Base-by-base conservation (phyloP, 1,140 invertebrate species). In the Eueides isabella region DNA sequence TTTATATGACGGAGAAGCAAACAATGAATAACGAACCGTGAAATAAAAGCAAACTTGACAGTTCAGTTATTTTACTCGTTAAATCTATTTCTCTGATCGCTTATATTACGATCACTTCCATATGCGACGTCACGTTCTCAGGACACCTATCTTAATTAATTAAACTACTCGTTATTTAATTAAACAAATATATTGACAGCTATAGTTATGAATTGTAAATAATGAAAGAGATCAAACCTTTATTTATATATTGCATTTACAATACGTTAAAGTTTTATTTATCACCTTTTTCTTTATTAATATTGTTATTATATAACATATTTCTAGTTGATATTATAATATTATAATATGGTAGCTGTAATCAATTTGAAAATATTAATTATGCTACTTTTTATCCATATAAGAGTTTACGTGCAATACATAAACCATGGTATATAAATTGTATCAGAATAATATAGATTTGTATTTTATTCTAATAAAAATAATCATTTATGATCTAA, bases 1-100 rank as follows among this genome's bases (percentile, higher is more conserved):
- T 81, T 85, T 85, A 84, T 84, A 84, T 80, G 77, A 76, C 76
- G 68, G 75, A 61, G 78, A 78, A 67, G 82, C 84, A 87, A 86
- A 87, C 84, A 85, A 82, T 81, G 82, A 80, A 81, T 83, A 88
- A 84, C 84, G 82, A 88, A 88, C 81, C 84, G 84, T 81, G 71
- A 84, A 86, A 86, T 82, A 78, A 84, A 83, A 81, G 80, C 78
- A 82, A 86, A 88, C 80, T 82, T 74, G 61, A 68, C 76, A 72
- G 75, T 83, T 79, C 30, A 77, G 77, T 76, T 79, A 67, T 78
- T 78, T 81, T 81, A 80, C 67, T 78, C 67, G 63, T 62, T 35
- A 67, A 66, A 30, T 26, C 48, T 55, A 23, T 55, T 55, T 55
- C 48, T 55, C 26, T 55, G 48, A 55, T 55, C 48, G 48, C 19